Base-by-base conservation (phyloP, 2,888 invertebrate genomes). In the Erebia aethiops region DNA sequence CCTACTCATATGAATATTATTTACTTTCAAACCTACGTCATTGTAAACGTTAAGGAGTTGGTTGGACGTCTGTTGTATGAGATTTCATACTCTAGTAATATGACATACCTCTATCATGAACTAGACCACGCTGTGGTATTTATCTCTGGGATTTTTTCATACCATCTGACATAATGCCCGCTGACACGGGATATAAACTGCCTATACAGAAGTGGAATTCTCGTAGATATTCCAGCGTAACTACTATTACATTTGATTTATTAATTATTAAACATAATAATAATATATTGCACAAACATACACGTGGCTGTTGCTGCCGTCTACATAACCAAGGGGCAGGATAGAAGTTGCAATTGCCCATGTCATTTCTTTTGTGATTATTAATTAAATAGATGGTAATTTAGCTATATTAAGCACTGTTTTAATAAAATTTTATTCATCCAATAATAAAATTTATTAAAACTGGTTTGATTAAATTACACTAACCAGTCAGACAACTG, bases 111-210 rank as follows among this genome's bases (percentile, higher is more conserved):
- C 52, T 52, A 9, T n/a, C 16, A 3, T 54, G 67, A 72, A 72
- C 74, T 72, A 69, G 63, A 58, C 58, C 57, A 16, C 56, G n/a
- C 54, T 26, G 49, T 13, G 56, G 54, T 71, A 67, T 69, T 70
- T 71, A 69, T 69, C 62, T 71, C 70, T 13, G 49, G 66, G 68
- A 62, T 78, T 81, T 79, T 81, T 79, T 77, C 76, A 77, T 77
- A 76, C 77, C 77, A 76, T 77, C 76, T 83, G 85, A 84, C 84
- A 85, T 87, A 87, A 87, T 87, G 86, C 86, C 85, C 86, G 84
- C 82, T 87, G 87, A 86, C 85, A 86, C 84, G 79, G 78, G 79
- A 85, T 84, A 86, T 83, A 86, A 71, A 72, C 73, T 74, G 65
- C 64, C 70, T 66, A n/a, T n/a, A 63, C 65, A 61, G 58, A 63